Conservation (phyloP, 92 coral and sea anemone genomes). For the Meandrina meandrites region DNA sequence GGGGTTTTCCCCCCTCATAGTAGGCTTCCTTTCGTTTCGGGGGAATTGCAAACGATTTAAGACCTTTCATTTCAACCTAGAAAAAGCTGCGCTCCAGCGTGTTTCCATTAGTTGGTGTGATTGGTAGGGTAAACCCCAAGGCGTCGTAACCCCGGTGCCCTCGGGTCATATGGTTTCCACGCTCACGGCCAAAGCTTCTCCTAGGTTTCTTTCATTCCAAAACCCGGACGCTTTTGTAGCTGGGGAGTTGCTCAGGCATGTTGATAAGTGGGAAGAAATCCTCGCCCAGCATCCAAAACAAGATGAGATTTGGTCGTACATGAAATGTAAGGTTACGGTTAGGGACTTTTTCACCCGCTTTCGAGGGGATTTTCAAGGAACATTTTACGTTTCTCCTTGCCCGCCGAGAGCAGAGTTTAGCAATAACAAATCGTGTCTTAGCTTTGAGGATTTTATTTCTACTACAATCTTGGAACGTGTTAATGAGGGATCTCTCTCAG, state of each 20-base stretch:
- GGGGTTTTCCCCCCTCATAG: neutral
- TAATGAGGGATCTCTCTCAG: conserved; percentile 44
- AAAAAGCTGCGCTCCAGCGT: neutral
- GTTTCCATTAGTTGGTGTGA: neutral
- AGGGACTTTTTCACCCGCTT: conserved; percentile 31
- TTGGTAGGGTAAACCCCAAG: conserved; percentile 2
- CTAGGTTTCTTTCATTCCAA: conserved; percentile 16
- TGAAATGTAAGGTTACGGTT: conserved; percentile 28
- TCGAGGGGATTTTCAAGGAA: too few species aligned
- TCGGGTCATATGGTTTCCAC: neutral
- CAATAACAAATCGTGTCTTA: too few species aligned
- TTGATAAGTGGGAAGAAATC: conserved; percentile 27
- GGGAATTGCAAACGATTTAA: neutral
- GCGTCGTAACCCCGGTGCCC: conserved; percentile 1
- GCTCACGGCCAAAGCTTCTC: neutral
- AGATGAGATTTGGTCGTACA: conserved; percentile 44
- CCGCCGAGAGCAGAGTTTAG: too few species aligned
- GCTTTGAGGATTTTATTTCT: too few species aligned
- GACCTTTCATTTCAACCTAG: conserved; percentile 8
- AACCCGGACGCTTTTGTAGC: conserved; percentile 38
- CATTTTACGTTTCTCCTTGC: too few species aligned
- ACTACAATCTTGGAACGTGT: conserved; percentile 16
- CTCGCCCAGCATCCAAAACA: conserved; percentile 18
- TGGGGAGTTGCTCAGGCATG: conserved; percentile 49
- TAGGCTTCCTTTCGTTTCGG: neutral